Percentiles rank a stretch among this genome's conserved stretches.
Conservation (phyloP, 2,888 invertebrate species). For the Pachymerium ferrugineum region DNA sequence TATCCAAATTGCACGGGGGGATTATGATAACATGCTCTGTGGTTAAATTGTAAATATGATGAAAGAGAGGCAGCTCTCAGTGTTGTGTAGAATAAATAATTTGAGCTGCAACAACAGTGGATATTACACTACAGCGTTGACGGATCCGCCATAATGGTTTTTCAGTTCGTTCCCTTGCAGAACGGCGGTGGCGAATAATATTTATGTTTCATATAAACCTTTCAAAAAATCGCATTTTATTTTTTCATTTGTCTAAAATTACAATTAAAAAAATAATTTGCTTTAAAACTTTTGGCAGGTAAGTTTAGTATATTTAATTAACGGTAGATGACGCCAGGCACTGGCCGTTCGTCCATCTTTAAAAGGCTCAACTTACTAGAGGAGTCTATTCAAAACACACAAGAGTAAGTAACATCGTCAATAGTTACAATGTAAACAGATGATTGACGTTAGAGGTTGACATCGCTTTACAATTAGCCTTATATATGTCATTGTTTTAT, state of each 20-base stretch:
- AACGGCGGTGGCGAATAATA: neutral
- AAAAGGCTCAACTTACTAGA: no score
- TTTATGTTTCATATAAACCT: no score
- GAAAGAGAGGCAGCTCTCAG: neutral
- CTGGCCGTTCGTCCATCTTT: no score
- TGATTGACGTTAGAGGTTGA: no score
- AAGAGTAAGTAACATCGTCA: no score
- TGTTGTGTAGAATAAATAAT: neutral
- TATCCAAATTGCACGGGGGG: slow-evolving; percentile 16
- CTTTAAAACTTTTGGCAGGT: no score
- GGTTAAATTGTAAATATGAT: neutral
- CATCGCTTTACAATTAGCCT: no score
- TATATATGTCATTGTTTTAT: no score
- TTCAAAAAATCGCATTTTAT: neutral
- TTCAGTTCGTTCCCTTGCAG: neutral
- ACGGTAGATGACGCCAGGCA: no score
- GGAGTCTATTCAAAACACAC: no score
- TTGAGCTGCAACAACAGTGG: neutral
- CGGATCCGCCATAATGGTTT: neutral
- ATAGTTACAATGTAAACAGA: no score
- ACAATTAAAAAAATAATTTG: neutral
- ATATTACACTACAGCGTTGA: neutral
- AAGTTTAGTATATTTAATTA: no score
- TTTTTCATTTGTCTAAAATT: neutral
- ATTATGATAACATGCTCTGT: neutral